Conservation (phyloP, 2,113 vertebrate genomes). For the Steatornis caripensis region DNA sequence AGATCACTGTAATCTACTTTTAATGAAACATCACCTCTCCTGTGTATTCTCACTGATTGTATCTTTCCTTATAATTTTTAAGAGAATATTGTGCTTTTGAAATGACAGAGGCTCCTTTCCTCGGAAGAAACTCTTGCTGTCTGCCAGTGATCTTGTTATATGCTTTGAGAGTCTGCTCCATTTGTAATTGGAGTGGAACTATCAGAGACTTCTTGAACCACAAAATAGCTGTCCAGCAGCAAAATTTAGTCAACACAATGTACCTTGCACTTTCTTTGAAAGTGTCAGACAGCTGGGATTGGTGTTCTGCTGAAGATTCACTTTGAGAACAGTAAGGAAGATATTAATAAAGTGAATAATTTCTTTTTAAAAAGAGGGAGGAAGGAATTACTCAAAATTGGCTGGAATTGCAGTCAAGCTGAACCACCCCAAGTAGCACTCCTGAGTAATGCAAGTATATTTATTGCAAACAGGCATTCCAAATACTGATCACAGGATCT, state of each 20-base stretch:
- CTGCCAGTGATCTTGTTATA: neutral
- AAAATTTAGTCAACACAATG: neutral
- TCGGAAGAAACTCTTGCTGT: neutral
- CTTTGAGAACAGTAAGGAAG: neutral
- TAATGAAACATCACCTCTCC: conserved; percentile 31
- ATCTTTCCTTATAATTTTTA: neutral
- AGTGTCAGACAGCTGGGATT: neutral
- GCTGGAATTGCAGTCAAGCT: neutral
- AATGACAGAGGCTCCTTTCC: neutral
- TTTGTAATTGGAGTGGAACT: neutral
- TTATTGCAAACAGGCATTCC: neutral
- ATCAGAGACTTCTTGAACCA: neutral
- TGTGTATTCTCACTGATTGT: neutral
- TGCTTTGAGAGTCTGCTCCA: neutral
- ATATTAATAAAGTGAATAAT: neutral
- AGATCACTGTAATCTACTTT: conserved; percentile 31
- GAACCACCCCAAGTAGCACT: neutral
- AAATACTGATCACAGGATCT: neutral
- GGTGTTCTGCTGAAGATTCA: neutral
- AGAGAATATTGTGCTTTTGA: neutral
- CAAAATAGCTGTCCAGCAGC: neutral
- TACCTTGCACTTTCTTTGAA: neutral
- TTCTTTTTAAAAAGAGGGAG: neutral
- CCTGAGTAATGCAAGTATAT: neutral
- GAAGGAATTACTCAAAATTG: neutral